Base-by-base conservation (phyloP, 2,113 vertebrate species). In the Hippolais icterina region DNA sequence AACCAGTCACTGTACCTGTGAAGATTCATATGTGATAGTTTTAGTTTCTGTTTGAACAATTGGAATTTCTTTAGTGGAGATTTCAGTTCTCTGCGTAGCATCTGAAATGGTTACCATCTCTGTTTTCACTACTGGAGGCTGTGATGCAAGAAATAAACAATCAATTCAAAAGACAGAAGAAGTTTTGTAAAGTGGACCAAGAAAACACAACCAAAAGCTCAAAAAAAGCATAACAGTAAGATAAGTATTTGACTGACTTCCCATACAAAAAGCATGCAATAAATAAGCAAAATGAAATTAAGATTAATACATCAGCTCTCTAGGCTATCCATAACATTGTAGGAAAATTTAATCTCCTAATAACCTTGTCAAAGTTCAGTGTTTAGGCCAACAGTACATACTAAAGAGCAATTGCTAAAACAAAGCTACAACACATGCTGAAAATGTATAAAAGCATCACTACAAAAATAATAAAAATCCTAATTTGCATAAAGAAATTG, bases 41-140 rank as follows among this genome's bases (percentile, higher is more conserved):
- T 99, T 99, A 97, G 99, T 99, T 98, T 99, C 99, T 54, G 99
- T 99, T 97, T 99, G 99, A 83, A 99, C 99, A 98, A 99, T 99
- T 88, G 99, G 99, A 90, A 99, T 99, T 98, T 99, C 99, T 97
- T 99, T 99, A 97, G 99, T 99, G 70, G 99, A 98, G 97, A 99
- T 99, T 98, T 99, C 99, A 53, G 98, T 99, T 98, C 99, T 99
- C 98, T 99, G 99, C 66, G 99, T 98, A 52, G 99, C 99, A 98
- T 99, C 99, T 96, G 99, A 99, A 98, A 99, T 99, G 94, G 99
- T 99, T 98, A 99, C 99, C 99, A 99, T 99, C 98, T 99, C 99
- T 71, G 99, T 99, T 98, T 99, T 99, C 97, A 99, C 99, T 98
- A 99, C 99, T 21, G 99, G 99, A 93, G 99, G 99, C 99, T 99